Conservation (phyloP, 2,888 invertebrate genomes). For the Epinotia demarniana region DNA sequence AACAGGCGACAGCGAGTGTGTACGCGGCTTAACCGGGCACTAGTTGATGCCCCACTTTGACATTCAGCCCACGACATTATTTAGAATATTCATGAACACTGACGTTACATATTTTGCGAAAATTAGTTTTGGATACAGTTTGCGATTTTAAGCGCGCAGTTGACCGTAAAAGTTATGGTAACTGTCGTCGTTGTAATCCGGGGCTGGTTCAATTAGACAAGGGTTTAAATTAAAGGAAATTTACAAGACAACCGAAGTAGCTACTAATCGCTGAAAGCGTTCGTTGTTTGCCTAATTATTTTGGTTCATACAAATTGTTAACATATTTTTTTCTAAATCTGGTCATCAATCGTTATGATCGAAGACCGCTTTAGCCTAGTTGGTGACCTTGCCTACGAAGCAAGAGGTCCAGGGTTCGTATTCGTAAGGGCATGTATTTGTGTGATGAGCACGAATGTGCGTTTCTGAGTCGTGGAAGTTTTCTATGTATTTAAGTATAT, state of each 20-base stretch:
- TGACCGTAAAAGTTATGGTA: background rate
- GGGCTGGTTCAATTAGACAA: background rate
- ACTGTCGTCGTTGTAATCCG: background rate
- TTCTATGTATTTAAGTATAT: too few relatives aligned
- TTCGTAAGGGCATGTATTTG: too few relatives aligned
- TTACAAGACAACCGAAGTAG: background rate
- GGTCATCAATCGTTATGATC: too few relatives aligned
- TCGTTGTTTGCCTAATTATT: too few relatives aligned
- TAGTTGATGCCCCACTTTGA: conserved; percentile 66
- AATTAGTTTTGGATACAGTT: conserved; percentile 26
- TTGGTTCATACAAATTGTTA: too few relatives aligned
- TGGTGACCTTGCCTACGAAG: too few relatives aligned
- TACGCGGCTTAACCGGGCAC: conserved; percentile 71
- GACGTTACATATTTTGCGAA: conserved; percentile 54
- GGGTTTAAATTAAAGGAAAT: background rate
- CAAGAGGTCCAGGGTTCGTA: too few relatives aligned
- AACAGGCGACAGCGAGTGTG: conserved; percentile 76
- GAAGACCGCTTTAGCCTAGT: too few relatives aligned
- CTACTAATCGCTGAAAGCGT: too few relatives aligned
- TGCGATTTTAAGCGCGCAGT: conserved; percentile 12
- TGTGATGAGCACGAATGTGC: too few relatives aligned
- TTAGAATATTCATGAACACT: conserved; percentile 58
- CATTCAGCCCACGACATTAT: conserved; percentile 55
- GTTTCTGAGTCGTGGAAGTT: too few relatives aligned
- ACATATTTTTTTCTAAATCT: too few relatives aligned